Percentiles rank a stretch among this genome's conserved stretches.
phyloP scores from a whole-genome alignment of 2,888 invertebrate species.

The Philaethria dido region DNA sequence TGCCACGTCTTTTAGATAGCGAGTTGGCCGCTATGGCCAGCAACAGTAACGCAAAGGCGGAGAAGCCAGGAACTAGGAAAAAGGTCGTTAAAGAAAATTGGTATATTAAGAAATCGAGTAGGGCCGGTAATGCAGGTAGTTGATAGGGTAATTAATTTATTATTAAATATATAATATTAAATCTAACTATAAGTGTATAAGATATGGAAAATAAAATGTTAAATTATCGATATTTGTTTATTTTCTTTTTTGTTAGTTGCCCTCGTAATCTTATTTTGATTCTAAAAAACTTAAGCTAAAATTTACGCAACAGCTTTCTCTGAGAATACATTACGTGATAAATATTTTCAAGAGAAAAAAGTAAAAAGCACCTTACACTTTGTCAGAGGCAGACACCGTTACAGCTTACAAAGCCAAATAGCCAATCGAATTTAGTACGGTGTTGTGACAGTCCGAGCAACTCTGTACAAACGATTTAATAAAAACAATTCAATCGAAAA shows the following conservation, averaged over 20 bases:
- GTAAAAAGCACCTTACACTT: conserved; percentile 54
- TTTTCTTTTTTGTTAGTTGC: not conserved
- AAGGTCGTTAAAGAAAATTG: conserved; percentile 78
- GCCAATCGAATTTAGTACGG: conserved; percentile 54
- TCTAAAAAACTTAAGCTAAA: conserved; percentile 28
- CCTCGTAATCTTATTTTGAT: conserved; percentile 19
- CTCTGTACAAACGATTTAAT: conserved; percentile 47
- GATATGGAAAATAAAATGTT: conserved; percentile 36
- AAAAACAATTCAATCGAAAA: conserved; percentile 41
- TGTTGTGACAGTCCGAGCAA: conserved; percentile 45
- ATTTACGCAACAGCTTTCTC: conserved; percentile 73
- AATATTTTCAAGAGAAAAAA: conserved; percentile 58
- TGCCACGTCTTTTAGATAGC: conserved; percentile 70
- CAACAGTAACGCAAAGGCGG: conserved; percentile 69
- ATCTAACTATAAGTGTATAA: conserved; percentile 50
- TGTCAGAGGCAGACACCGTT: conserved; percentile 64
- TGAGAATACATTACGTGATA: conserved; percentile 74
- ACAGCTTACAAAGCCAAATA: no score
- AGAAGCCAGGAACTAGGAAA: conserved; percentile 71
- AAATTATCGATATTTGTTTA: conserved; percentile 11
- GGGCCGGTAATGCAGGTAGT: conserved; percentile 66
- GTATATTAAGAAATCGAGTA: conserved; percentile 75
- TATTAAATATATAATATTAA: conserved; percentile 59
- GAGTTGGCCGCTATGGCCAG: conserved; percentile 75
- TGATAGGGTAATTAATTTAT: conserved; percentile 63